Conservation (phyloP, 2,797 vertebrate species). For the Paramormyrops hopkinsi region DNA sequence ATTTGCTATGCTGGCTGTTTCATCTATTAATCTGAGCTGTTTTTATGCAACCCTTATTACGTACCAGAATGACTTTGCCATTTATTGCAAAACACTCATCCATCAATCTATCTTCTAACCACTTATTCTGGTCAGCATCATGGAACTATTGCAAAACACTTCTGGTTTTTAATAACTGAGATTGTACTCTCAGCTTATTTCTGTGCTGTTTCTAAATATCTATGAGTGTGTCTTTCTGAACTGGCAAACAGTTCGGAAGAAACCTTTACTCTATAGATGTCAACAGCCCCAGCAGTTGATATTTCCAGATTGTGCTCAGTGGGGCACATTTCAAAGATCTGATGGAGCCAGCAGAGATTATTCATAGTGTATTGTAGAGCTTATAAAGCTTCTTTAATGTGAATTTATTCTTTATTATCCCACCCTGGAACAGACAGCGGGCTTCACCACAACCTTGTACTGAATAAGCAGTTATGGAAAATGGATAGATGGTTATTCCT, state of each 20-base stretch:
- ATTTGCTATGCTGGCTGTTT: background rate
- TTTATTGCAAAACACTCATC: background rate
- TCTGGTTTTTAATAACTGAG: background rate
- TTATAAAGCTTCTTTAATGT: background rate
- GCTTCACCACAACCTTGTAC: background rate
- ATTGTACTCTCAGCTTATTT: background rate
- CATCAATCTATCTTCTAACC: background rate
- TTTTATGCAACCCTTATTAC: background rate
- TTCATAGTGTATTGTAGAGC: background rate
- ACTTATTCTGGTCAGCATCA: background rate
- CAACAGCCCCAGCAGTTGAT: background rate
- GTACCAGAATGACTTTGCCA: background rate
- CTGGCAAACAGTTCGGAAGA: background rate
- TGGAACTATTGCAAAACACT: background rate
- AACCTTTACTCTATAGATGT: background rate
- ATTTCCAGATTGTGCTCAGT: background rate
- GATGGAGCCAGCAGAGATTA: background rate
- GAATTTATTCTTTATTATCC: background rate
- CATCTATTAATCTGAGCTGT: background rate
- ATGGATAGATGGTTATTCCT: background rate
- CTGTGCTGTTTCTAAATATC: background rate
- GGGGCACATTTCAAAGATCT: background rate
- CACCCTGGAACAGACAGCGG: background rate
- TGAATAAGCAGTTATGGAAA: background rate
- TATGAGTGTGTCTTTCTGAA: background rate